Evolutionary conservation across 1,140 invertebrate genomes (phyloP), one percentile per base, ranked within the genome.

Genomic region (Drosophila varians): DNA sequence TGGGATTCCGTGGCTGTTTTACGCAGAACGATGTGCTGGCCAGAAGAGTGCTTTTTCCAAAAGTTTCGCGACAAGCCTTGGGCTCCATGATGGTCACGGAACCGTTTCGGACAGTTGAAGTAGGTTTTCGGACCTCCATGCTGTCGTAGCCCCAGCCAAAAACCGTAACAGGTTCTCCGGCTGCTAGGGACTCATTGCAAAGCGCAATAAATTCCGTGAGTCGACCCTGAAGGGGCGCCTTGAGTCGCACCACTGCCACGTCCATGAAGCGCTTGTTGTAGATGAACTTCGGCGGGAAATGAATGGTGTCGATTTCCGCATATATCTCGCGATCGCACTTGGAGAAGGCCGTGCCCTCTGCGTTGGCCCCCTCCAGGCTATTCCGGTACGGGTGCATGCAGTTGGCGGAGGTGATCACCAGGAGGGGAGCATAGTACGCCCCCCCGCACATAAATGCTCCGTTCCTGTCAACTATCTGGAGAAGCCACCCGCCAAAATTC

Each of bases 401-500:
- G 25, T 42, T 61, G 4, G 28, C 74, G 4, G 74, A 76, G 21
- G 74, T 62, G 2, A 76, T 34, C 0, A 70, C 70, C 4, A 76
- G 6, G 1, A 76, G 4, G 0, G 74, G 70, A 0, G 74, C 5
- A 16, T 61, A 55, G 21, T 76, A 76, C 14, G 74, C 25, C 0
- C 56, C 74, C 0, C 64, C 52, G n/a, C 74, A 76, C 5, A 31
- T 49, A 34, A 76, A 74, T 5, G 19, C n/a, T 2, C 70, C 74
- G 8, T 69, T 9, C 1, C 19, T 26, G 4, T 53, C 48, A 1
- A 48, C 21, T 9, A 76, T 74, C 0, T 49, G 57, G 7, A 76
- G 9, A 11, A 74, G 9, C 70, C 70, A 76, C 2, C 70, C 64
- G 0, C 53, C 42, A 1, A 48, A 34, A 21, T 68, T 69, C 0